These are phyloP conservation scores for Synanthedon andrenaeformis DNA, from an alignment of 2,888 invertebrate species.

Conservation along the genomic window DNA sequence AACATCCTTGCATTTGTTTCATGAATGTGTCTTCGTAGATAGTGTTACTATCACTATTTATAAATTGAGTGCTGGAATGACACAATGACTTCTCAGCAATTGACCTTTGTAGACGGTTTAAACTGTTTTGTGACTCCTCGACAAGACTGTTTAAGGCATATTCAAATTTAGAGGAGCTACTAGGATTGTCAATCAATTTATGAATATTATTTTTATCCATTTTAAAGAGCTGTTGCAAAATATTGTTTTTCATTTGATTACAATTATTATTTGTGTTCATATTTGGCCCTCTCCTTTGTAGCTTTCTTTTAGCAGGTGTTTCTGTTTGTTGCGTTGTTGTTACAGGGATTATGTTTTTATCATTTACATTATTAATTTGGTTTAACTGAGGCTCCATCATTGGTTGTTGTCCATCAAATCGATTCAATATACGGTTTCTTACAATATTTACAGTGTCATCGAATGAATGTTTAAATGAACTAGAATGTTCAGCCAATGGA, in stretches of 20 bases:
- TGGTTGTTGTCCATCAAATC: conserved; percentile 34
- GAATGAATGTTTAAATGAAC: conserved; percentile 50
- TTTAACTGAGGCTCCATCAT: conserved; percentile 18
- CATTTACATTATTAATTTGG: conserved; percentile 10
- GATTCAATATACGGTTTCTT: conserved; percentile 40
- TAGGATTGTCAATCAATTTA: conserved; percentile 60
- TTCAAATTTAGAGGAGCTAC: conserved; percentile 63
- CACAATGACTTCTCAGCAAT: conserved; percentile 59
- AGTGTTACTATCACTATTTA: conserved; percentile 72
- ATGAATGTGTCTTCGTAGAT: conserved; percentile 82
- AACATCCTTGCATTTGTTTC: conserved; percentile 73
- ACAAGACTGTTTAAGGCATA: conserved; percentile 62
- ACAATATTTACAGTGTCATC: conserved; percentile 61
- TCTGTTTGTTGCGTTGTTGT: conserved; percentile 27
- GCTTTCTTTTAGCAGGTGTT: conserved; percentile 30
- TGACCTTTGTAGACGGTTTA: conserved; percentile 53
- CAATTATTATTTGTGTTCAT: conserved; percentile 46
- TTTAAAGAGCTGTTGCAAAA: conserved; percentile 60
- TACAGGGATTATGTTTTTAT: conserved; percentile 8
- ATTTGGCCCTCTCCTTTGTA: conserved; percentile 27
- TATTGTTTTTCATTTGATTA: conserved; percentile 59
- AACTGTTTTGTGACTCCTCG: conserved; percentile 61
- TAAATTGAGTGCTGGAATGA: conserved; percentile 52
- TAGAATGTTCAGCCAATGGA: conserved; percentile 38
- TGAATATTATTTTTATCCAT: conserved; percentile 64